A percentile compares a stretch with the other conserved stretches of the same genome.
phyloP scores from a whole-genome alignment of 92 coral and sea anemone genomes.

The Pocillopora meandrina region DNA sequence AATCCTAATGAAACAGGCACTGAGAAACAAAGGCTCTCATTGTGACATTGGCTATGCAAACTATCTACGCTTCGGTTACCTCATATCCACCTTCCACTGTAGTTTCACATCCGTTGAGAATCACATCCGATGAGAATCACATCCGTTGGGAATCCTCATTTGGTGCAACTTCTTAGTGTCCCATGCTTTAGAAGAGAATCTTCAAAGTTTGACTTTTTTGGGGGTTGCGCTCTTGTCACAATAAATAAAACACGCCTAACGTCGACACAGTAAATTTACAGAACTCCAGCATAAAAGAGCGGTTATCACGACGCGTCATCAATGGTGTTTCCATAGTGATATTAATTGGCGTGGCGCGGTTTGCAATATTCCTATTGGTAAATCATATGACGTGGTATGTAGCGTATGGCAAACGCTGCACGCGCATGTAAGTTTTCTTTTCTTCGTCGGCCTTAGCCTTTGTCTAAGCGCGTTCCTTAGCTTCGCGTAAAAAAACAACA shows the following conservation, averaged over 20 bases:
- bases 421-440: not conserved
- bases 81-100: not conserved
- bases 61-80: not conserved
- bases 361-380: constrained; percentile 6
- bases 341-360: not conserved
- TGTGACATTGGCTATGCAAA: not conserved
- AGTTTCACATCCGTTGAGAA: not conserved
- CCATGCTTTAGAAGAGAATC: not conserved
- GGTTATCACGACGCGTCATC: constrained; percentile 18
- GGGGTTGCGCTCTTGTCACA: not conserved
- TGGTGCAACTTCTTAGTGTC: not conserved
- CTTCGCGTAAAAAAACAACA: no score
- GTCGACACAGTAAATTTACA: not conserved
- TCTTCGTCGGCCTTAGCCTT: not conserved
- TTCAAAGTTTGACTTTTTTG: not conserved
- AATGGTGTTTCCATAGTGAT: constrained; percentile 10
- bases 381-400: not conserved
- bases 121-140: no score
- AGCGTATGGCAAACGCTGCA: not conserved
- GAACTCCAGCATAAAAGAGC: not conserved
- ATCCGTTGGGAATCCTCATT: not conserved
- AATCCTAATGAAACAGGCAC: constrained; percentile 45
- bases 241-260: not conserved
- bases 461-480: no score
- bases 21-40: not conserved